Evolutionary conservation across 1,140 invertebrate genomes (phyloP), one percentile per base, ranked within the genome.

Genomic region (Hyles euphorbiae): DNA sequence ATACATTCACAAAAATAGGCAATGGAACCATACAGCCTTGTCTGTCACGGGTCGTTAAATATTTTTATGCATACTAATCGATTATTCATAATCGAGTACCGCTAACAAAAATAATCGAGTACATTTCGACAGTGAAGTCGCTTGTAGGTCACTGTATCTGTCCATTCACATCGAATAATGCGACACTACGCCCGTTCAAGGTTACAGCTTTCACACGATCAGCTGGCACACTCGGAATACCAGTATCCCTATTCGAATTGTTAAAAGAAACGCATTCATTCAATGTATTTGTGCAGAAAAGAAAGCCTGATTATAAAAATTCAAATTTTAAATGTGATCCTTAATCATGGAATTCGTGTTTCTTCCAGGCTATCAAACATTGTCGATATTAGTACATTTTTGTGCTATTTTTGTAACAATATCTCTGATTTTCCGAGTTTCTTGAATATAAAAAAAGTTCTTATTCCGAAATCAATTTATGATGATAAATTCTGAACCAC

Each of bases 201-300:
- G 78, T 78, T 78, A 69, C 55, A 59, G 75, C 77, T 83, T 83
- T 83, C 78, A 76, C 74, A 63, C 68, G 67, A 76, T 69, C 79
- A 80, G 76, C 78, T 83, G 77, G 66, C 58, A 22, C 22, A 22
- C 22, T 71, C 46, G 44, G 32, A 52, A 12, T 48, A 12, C 11
- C 44, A 11, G 44, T 11, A 46, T 4, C 11, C 9, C 44, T 48
- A 40, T 2, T 40, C 8, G 8, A 5, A 40, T 22, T 22, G 8
- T 40, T 40, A 8, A 40, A 40, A 40, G 36, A 40, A 40, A 40
- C 36, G 36, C 36, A 40, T 40, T 50, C 46, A 48, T 48, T 48
- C 8, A 48, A n/a, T 48, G 12, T n/a, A 12, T 32, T 33, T 9
- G 12, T 44, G 12, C 48, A 36, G 34, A 34, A 11, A 50, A 32